Evolutionary conservation across 2,888 invertebrate species (phyloP).

Genomic region (Elmis aenea): DNA sequence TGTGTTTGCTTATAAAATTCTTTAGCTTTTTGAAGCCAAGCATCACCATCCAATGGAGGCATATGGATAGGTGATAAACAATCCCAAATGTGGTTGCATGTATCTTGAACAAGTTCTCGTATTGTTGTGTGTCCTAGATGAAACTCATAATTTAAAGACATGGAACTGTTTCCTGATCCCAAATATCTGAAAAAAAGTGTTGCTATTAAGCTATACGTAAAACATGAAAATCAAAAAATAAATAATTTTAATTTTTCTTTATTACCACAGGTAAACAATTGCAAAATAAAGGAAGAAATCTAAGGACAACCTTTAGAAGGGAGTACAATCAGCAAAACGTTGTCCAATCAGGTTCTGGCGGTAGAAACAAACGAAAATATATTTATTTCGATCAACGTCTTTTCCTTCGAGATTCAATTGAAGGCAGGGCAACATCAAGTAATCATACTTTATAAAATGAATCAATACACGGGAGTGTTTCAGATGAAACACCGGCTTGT

Average conservation of each 20-base stretch:
- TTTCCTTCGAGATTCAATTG: constrained; percentile 12
- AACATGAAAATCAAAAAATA: neutral
- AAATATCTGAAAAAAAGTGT: constrained; percentile 17
- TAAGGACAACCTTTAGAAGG: constrained; percentile 16
- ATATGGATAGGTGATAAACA: constrained; percentile 13
- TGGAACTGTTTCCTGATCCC: constrained; percentile 13
- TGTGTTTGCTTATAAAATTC: constrained; percentile 15
- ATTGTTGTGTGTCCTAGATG: constrained; percentile 27
- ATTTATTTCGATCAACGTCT: constrained; percentile 18
- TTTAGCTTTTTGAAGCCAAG: constrained; percentile 20
- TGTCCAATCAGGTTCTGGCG: constrained; percentile 7
- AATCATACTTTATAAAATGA: neutral
- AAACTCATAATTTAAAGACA: constrained; percentile 22
- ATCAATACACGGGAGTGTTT: neutral
- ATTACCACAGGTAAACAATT: constrained; percentile 17
- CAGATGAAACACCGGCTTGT: neutral
- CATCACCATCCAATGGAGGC: neutral
- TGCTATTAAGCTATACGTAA: too few relatives aligned
- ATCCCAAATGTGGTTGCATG: constrained; percentile 26
- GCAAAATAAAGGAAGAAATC: constrained; percentile 21
- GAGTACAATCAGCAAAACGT: constrained; percentile 14
- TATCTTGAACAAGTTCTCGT: constrained; percentile 26
- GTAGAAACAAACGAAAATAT: constrained; percentile 14
- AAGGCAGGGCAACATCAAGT: constrained; percentile 2
- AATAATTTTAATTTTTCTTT: constrained; percentile 7